Conservation (phyloP, 2,888 invertebrate genomes). For the Geophilus truncorum region DNA sequence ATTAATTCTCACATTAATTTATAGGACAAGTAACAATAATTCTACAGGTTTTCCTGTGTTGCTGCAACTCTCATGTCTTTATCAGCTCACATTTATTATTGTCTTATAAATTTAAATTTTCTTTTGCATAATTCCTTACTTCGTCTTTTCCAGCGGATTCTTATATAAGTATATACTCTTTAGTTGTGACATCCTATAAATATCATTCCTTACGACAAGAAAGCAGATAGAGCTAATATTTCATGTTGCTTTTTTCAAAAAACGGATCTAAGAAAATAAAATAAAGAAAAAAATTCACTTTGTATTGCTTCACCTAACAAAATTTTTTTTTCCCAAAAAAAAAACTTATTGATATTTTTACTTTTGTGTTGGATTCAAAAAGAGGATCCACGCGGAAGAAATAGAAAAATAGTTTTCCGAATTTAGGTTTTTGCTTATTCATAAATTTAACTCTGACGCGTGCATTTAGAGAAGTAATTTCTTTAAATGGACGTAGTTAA, state of each 20-base stretch:
- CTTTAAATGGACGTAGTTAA: background rate
- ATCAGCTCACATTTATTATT: background rate
- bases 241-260: background rate
- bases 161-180: background rate
- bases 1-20: background rate
- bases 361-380: background rate
- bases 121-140: background rate
- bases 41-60: background rate
- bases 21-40: background rate
- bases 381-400: background rate
- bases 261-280: background rate
- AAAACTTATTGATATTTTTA: background rate
- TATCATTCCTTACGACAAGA: background rate
- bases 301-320: too few relatives aligned
- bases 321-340: background rate
- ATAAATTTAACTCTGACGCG: background rate
- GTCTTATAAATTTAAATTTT: constrained; percentile 2
- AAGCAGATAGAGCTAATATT: constrained; percentile 1
- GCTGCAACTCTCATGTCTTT: background rate
- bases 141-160: background rate
- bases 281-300: background rate
- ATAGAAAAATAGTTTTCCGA: background rate
- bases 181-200: background rate
- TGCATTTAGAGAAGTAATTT: background rate
- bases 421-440: background rate